Percentiles rank a stretch among this genome's conserved stretches.
phyloP scores from a whole-genome alignment of 2,797 vertebrate genomes.

The Sardinella longiceps region DNA sequence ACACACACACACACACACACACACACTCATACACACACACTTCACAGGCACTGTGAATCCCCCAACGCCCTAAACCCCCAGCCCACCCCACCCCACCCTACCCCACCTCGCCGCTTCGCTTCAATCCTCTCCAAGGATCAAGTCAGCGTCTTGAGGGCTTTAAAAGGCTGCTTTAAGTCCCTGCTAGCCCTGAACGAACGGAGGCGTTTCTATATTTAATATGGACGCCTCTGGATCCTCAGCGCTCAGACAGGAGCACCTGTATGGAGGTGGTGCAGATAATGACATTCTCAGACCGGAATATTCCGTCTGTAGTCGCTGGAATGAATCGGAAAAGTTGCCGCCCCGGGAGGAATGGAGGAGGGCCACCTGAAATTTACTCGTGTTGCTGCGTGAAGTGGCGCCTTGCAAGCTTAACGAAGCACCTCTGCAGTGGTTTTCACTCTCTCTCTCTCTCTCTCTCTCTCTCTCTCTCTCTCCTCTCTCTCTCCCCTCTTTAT shows the following conservation, averaged over 20 bases:
- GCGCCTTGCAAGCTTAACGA: not conserved
- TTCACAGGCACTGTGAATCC: too few species aligned
- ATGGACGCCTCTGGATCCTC: not conserved
- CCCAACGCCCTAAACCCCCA: too few species aligned
- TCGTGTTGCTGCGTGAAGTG: not conserved
- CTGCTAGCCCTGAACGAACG: not conserved
- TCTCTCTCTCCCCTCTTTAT: not conserved
- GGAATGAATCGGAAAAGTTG: not conserved
- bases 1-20: not conserved
- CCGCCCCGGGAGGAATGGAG: not conserved
- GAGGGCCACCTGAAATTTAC: constrained; percentile 1
- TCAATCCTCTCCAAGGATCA: not conserved
- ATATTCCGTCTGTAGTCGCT: not conserved
- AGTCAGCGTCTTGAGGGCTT: not conserved
- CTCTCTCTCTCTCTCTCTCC: not conserved
- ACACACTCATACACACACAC: not conserved
- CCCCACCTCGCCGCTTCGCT: too few species aligned
- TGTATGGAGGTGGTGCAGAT: not conserved
- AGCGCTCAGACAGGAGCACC: not conserved
- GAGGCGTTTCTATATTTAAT: not conserved
- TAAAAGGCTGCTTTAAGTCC: not conserved
- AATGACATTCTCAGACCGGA: not conserved
- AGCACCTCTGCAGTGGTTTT: not conserved
- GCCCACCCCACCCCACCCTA: not conserved
- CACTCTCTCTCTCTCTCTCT: not conserved